These are phyloP conservation scores for Apamea crenata DNA, from an alignment of 2,888 invertebrate species.

Conservation along the genomic window DNA sequence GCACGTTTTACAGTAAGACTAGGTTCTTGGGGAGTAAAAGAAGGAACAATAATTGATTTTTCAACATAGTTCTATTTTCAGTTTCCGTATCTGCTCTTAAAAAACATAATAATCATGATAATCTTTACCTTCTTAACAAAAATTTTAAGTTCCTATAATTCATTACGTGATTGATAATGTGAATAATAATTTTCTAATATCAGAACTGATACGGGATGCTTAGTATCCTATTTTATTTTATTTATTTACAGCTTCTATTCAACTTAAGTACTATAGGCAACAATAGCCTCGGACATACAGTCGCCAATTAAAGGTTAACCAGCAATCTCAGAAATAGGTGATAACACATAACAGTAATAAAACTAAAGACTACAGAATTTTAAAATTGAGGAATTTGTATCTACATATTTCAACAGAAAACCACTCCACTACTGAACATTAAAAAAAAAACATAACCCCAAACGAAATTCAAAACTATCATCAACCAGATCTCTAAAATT, in stretches of 20 bases:
- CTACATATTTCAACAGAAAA: not conserved
- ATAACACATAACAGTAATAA: too few species aligned
- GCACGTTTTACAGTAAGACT: not conserved
- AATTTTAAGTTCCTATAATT: not conserved
- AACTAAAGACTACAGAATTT: too few species aligned
- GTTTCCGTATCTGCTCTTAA: not conserved
- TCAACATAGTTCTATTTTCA: not conserved
- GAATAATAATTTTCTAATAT: not conserved
- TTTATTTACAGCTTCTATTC: too few species aligned
- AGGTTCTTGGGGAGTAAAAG: not conserved
- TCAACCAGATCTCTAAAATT: constrained; percentile 14
- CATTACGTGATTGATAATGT: not conserved
- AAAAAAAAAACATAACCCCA: constrained; percentile 5
- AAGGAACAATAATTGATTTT: not conserved
- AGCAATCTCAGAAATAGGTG: too few species aligned
- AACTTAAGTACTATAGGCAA: too few species aligned
- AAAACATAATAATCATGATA: too few species aligned
- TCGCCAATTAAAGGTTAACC: too few species aligned
- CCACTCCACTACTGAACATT: not conserved
- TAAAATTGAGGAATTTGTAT: too few species aligned
- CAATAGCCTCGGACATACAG: too few species aligned
- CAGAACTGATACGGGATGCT: not conserved
- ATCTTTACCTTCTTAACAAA: not conserved
- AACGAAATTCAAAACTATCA: constrained; percentile 36
- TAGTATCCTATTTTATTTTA: not conserved